phyloP scores from a whole-genome alignment of 2,888 invertebrate species.

The Dascillus cervinus region DNA sequence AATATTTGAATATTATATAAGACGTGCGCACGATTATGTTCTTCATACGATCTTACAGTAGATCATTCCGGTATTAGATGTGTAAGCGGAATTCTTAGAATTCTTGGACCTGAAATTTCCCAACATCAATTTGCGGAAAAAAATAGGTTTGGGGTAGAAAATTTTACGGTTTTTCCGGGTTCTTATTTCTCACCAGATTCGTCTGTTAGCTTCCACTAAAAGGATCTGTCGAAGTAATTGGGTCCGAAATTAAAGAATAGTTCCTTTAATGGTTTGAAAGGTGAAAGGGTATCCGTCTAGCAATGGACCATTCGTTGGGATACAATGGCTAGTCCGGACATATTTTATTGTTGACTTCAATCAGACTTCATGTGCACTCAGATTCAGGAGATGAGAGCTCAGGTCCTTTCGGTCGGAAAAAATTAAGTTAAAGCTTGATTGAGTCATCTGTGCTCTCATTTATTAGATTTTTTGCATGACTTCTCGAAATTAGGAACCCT shows the following conservation, averaged over 20 bases:
- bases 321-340: conserved; percentile 23
- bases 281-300: conserved; percentile 39
- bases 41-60: no score
- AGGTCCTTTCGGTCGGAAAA: conserved; percentile 12
- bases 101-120: no score
- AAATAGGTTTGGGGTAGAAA: no score
- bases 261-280: conserved; percentile 38
- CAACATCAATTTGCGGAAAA: no score
- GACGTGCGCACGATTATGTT: conserved; percentile 13
- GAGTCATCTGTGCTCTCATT: conserved; percentile 10
- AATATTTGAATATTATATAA: conserved; percentile 30
- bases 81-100: no score
- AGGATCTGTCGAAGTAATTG: conserved; percentile 19
- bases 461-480: conserved; percentile 11
- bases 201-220: conserved; percentile 11
- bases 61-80: no score
- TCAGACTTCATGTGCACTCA: conserved; percentile 19
- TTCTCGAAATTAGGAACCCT: conserved; percentile 4
- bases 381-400: conserved; percentile 13
- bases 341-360: conserved; percentile 22
- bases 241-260: conserved; percentile 25
- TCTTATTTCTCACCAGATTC: no score
- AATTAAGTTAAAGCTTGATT: conserved; percentile 13
- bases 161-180: no score
- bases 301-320: conserved; percentile 17